A percentile compares a stretch with the other conserved stretches of the same genome.
phyloP scores from a whole-genome alignment of 1,140 invertebrate genomes.

The Ladona fulva region DNA sequence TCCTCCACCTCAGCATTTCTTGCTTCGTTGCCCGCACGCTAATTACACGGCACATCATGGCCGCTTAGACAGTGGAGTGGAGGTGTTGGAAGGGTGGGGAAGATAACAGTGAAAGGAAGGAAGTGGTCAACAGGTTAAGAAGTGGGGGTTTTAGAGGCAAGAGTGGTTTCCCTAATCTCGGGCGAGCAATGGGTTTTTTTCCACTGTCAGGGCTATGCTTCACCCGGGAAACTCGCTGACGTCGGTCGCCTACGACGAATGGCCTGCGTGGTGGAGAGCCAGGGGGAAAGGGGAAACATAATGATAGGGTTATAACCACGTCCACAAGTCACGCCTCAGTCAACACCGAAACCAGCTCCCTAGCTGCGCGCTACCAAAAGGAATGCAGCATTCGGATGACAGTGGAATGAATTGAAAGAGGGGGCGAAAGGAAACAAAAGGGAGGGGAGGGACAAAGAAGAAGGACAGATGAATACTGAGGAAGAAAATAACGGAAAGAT shows the following conservation, averaged over 20 bases:
- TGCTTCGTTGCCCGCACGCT: background rate
- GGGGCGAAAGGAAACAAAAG: background rate
- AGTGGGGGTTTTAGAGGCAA: background rate
- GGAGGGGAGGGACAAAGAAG: background rate
- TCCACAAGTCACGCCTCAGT: background rate
- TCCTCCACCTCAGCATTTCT: no score
- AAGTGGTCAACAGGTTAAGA: background rate
- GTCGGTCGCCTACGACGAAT: background rate
- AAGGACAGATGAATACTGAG: background rate
- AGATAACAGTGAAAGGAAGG: background rate
- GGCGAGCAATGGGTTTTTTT: background rate
- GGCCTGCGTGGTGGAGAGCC: background rate
- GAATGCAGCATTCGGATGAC: background rate
- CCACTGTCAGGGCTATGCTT: background rate
- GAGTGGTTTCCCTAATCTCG: background rate
- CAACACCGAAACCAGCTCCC: background rate
- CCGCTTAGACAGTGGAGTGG: background rate
- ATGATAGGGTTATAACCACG: background rate
- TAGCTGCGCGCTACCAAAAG: background rate
- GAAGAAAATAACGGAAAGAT: background rate
- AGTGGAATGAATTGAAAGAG: background rate
- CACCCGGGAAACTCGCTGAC: background rate
- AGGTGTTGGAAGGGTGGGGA: background rate
- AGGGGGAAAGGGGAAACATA: background rate
- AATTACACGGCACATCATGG: background rate